Evolutionary conservation across 92 coral and sea anemone species (phyloP).

Genomic region (Epizoanthus ramosus): DNA sequence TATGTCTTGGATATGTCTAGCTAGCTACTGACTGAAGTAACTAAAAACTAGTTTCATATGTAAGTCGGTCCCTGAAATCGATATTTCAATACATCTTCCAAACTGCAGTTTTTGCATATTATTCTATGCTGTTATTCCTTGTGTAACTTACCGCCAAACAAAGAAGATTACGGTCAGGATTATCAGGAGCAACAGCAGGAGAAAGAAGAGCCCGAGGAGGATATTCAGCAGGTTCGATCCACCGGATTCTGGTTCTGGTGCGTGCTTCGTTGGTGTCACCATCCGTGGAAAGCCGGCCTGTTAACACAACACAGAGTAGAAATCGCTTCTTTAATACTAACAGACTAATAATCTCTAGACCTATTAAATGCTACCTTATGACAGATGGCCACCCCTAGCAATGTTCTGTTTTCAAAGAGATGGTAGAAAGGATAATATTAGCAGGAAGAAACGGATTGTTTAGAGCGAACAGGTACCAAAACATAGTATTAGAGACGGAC

Average conservation of each 20-base stretch:
- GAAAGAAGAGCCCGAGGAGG: constrained; percentile 57
- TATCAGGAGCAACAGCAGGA: constrained; percentile 54
- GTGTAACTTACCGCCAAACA: constrained; percentile 58
- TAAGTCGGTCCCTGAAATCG: not conserved
- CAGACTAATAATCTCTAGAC: not conserved
- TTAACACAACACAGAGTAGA: not conserved
- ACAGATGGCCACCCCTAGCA: too few relatives aligned
- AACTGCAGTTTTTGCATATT: not conserved
- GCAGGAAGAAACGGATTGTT: too few relatives aligned
- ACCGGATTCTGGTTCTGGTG: constrained; percentile 42
- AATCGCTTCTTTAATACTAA: not conserved
- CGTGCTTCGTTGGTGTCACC: constrained; percentile 22
- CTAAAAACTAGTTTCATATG: not conserved
- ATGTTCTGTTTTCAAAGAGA: too few relatives aligned
- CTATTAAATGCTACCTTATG: too few relatives aligned
- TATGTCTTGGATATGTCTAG: too few relatives aligned
- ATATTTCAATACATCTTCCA: not conserved
- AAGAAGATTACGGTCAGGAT: constrained; percentile 49
- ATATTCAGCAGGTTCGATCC: constrained; percentile 53
- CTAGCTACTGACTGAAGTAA: not conserved
- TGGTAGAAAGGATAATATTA: too few relatives aligned
- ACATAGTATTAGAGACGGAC: too few relatives aligned
- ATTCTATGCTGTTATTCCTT: not conserved
- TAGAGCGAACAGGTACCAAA: too few relatives aligned
- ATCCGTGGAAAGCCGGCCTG: constrained; percentile 43